A percentile compares a stretch with the other conserved stretches of the same genome.
Evolutionary conservation across 2,888 invertebrate species (phyloP).

Genomic region (Tetragonisca angustula): DNA sequence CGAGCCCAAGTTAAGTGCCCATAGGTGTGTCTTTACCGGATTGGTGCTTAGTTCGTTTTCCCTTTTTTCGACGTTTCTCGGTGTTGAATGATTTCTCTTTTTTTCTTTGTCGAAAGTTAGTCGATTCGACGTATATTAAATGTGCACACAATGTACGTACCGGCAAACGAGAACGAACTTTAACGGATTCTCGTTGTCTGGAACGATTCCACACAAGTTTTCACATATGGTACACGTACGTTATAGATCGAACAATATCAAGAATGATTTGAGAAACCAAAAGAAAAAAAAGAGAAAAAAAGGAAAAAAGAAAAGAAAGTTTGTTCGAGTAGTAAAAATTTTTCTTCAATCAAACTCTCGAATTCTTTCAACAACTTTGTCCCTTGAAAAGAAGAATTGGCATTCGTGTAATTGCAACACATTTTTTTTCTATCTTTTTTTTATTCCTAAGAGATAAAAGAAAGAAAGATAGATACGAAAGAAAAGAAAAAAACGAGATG

Average conservation of each 20-base stretch:
- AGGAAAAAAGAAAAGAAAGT: not conserved
- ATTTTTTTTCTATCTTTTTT: not conserved
- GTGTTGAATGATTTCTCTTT: constrained; percentile 72
- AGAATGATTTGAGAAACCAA: not conserved
- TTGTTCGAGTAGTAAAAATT: not conserved
- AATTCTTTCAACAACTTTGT: not conserved
- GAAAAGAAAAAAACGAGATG: not conserved
- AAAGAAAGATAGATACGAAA: not conserved
- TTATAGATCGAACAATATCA: constrained; percentile 27
- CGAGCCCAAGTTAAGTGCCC: constrained; percentile 76
- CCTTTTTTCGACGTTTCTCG: constrained; percentile 76
- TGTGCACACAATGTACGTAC: constrained; percentile 67
- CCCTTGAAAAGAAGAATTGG: not conserved
- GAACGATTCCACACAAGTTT: constrained; percentile 62
- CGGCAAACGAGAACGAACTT: constrained; percentile 61
- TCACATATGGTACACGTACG: constrained; percentile 67
- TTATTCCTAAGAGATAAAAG: not conserved
- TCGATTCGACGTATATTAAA: constrained; percentile 63
- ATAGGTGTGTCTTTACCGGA: constrained; percentile 77
- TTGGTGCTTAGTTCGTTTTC: constrained; percentile 77
- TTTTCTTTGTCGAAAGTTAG: constrained; percentile 65
- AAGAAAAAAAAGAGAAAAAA: not conserved
- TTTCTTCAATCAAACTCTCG: not conserved
- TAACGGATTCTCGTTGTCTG: constrained; percentile 65
- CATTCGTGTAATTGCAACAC: not conserved